Percentiles rank a stretch among this genome's conserved stretches.
phyloP scores from a whole-genome alignment of 2,888 invertebrate genomes.

The Plagiodera versicolora region DNA sequence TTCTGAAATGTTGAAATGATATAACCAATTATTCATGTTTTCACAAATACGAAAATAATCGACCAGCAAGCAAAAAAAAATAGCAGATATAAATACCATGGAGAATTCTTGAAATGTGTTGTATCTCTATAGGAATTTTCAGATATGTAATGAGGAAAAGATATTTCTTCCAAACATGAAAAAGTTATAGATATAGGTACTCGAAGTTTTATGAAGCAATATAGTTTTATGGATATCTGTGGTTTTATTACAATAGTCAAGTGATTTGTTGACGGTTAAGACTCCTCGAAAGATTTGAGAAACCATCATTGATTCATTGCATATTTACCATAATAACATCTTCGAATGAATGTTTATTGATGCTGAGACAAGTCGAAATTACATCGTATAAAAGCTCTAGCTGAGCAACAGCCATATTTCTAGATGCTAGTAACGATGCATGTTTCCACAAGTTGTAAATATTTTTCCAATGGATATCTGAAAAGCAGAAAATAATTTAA shows the following conservation, averaged over 20 bases:
- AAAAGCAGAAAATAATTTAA: conserved; percentile 12
- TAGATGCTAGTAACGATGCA: conserved; percentile 42
- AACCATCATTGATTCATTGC: background rate
- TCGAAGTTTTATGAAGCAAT: too few relatives aligned
- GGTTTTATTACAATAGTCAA: too few relatives aligned
- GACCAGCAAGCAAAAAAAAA: too few relatives aligned
- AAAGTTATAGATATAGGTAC: conserved; percentile 1
- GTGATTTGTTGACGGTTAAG: too few relatives aligned
- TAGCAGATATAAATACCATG: too few relatives aligned
- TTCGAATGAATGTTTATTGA: conserved; percentile 44
- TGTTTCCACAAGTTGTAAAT: conserved; percentile 45
- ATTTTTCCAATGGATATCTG: conserved; percentile 39
- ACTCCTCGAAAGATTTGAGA: too few relatives aligned
- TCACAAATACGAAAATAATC: too few relatives aligned
- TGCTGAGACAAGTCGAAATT: conserved; percentile 45
- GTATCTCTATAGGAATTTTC: too few relatives aligned
- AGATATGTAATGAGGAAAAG: too few relatives aligned
- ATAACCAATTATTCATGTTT: too few relatives aligned
- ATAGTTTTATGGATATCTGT: too few relatives aligned
- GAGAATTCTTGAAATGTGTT: too few relatives aligned
- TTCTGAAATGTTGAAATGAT: conserved; percentile 36
- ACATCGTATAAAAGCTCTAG: conserved; percentile 50
- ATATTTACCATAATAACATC: conserved; percentile 39
- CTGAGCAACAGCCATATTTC: conserved; percentile 45
- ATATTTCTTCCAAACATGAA: background rate